Percentiles rank a stretch among this genome's conserved stretches.
Evolutionary conservation across 2,888 invertebrate species (phyloP).

Genomic region (Dastarcus helophoroides): DNA sequence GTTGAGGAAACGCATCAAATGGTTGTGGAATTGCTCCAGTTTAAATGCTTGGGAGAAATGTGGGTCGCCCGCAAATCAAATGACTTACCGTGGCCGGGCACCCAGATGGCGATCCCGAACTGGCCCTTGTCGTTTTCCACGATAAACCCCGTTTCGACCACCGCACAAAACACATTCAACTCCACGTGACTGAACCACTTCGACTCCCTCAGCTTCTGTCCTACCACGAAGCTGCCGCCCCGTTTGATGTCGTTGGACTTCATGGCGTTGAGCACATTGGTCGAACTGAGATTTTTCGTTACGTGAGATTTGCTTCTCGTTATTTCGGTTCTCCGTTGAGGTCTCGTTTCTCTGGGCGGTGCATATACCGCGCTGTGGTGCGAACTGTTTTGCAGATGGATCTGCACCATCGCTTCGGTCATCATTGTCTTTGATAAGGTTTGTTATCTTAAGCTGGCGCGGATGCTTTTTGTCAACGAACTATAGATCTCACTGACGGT

Average conservation of each 20-base stretch:
- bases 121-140: constrained; percentile 46
- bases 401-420: constrained; percentile 6
- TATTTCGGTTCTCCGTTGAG: no score
- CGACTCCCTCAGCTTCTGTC: constrained; percentile 59
- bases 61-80: no score
- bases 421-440: constrained; percentile 6
- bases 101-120: constrained; percentile 60
- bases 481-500: no score
- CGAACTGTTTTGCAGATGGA: constrained; percentile 2
- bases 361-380: constrained; percentile 1
- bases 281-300: neutral
- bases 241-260: constrained; percentile 18
- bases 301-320: constrained; percentile 2
- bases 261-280: neutral
- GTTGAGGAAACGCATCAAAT: no score
- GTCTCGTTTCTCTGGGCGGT: no score
- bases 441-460: no score
- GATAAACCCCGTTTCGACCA: constrained; percentile 61
- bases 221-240: constrained; percentile 55
- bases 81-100: constrained; percentile 56
- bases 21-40: no score
- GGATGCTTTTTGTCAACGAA: no score
- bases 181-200: constrained; percentile 66
- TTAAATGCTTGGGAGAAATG: no score
- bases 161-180: constrained; percentile 58